These are phyloP conservation scores for Megaceryle alcyon DNA, from an alignment of 2,797 vertebrate species.

Conservation along the genomic window DNA sequence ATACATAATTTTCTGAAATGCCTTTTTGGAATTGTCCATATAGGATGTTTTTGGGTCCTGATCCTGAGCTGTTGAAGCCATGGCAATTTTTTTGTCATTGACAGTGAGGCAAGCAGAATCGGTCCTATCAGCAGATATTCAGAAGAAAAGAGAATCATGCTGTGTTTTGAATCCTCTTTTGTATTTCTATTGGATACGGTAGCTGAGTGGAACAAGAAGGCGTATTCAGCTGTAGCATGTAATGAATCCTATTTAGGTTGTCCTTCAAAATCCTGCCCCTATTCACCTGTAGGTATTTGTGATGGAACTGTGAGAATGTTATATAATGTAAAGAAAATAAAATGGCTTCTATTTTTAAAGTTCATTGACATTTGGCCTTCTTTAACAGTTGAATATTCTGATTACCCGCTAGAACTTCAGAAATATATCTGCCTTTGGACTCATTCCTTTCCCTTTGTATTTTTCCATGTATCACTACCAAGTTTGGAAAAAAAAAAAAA, in stretches of 20 bases:
- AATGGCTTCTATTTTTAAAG: background rate
- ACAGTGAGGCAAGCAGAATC: background rate
- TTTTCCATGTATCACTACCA: background rate
- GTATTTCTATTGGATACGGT: background rate
- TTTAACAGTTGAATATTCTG: background rate
- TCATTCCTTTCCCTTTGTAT: background rate
- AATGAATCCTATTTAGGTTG: background rate
- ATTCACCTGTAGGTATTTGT: background rate
- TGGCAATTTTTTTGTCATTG: background rate
- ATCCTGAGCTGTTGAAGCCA: accelerated
- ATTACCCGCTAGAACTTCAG: background rate
- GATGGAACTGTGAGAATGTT: background rate
- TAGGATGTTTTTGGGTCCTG: background rate
- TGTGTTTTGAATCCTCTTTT: background rate
- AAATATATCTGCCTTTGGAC: background rate
- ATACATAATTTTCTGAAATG: background rate
- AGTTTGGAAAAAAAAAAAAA: background rate
- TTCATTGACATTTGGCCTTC: background rate
- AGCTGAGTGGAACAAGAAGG: background rate
- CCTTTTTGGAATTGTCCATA: background rate
- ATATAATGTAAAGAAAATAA: background rate
- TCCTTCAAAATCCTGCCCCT: background rate
- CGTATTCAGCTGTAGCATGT: background rate
- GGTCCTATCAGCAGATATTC: background rate
- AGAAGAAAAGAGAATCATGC: background rate